Conservation (phyloP, 2,888 invertebrate species). For the Anoplius nigerrimus region DNA sequence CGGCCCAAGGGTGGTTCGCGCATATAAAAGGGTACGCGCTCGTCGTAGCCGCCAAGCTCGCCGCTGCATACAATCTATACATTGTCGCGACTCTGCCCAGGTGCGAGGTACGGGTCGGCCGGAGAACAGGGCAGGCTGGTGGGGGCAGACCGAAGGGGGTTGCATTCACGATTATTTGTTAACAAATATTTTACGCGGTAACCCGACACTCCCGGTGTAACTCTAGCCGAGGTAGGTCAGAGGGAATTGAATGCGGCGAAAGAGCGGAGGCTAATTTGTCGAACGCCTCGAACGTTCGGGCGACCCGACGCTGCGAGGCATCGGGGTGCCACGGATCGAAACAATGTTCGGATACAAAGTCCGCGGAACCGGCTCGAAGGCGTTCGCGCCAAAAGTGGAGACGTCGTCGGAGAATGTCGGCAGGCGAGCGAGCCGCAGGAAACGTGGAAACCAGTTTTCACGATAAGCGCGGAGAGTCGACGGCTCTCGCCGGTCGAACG, state of each 20-base stretch:
- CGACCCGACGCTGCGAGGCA: too few species aligned
- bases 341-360: too few species aligned
- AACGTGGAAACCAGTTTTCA: not conserved
- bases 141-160: slow-evolving; percentile 39
- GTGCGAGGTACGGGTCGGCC: slow-evolving; percentile 19
- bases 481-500: too few species aligned
- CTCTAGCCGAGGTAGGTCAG: slow-evolving; percentile 30
- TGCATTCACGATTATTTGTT: slow-evolving; percentile 58
- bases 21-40: not conserved
- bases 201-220: slow-evolving; percentile 50
- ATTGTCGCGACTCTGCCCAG: not conserved
- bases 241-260: not conserved
- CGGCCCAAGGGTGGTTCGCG: slow-evolving; percentile 14
- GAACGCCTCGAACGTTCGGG: not conserved
- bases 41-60: not conserved
- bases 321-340: too few species aligned
- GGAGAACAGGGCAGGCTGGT: slow-evolving; percentile 35
- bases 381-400: not conserved
- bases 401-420: not conserved
- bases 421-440: too few species aligned
- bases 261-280: not conserved
- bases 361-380: too few species aligned
- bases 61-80: not conserved
- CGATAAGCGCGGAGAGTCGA: not conserved
- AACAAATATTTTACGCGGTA: slow-evolving; percentile 67